Percentiles rank a stretch among this genome's conserved stretches.
Evolutionary conservation across 2,888 invertebrate genomes (phyloP).

Genomic region (Galerucella calmariensis): DNA sequence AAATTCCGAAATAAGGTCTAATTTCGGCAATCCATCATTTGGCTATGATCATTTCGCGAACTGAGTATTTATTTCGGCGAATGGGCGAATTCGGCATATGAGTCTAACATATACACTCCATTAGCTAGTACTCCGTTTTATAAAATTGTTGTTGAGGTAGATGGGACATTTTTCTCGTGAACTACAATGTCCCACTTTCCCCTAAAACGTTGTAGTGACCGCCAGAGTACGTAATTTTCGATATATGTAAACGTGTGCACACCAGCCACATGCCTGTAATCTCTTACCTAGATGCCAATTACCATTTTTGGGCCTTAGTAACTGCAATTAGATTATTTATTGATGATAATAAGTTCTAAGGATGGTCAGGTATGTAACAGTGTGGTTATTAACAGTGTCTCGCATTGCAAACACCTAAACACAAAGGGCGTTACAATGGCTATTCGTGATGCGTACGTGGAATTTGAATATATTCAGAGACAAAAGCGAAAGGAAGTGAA

Average conservation of each 20-base stretch:
- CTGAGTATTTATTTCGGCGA: too few relatives aligned
- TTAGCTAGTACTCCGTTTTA: too few relatives aligned
- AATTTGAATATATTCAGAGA: not conserved
- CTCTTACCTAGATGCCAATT: constrained; percentile 17
- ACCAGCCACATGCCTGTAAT: not conserved
- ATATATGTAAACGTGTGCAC: constrained; percentile 11
- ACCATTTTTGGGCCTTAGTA: constrained; percentile 21
- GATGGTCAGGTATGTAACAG: constrained; percentile 19
- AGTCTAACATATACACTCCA: too few relatives aligned
- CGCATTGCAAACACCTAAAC: not conserved
- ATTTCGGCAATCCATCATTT: too few relatives aligned
- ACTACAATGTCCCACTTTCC: not conserved
- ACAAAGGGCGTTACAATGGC: not conserved
- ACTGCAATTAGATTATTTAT: constrained; percentile 19
- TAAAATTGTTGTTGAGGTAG: too few relatives aligned
- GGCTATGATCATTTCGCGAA: too few relatives aligned
- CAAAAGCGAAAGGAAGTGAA: not conserved
- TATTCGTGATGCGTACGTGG: not conserved
- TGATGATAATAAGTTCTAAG: constrained; percentile 13
- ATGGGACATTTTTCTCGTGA: too few relatives aligned
- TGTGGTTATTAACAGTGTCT: constrained; percentile 14
- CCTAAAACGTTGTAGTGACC: not conserved
- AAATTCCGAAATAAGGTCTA: too few relatives aligned
- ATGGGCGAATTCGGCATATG: too few relatives aligned
- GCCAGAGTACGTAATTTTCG: constrained; percentile 11